Base-by-base conservation (phyloP, 2,113 vertebrate genomes). In the Barbus barbus region DNA sequence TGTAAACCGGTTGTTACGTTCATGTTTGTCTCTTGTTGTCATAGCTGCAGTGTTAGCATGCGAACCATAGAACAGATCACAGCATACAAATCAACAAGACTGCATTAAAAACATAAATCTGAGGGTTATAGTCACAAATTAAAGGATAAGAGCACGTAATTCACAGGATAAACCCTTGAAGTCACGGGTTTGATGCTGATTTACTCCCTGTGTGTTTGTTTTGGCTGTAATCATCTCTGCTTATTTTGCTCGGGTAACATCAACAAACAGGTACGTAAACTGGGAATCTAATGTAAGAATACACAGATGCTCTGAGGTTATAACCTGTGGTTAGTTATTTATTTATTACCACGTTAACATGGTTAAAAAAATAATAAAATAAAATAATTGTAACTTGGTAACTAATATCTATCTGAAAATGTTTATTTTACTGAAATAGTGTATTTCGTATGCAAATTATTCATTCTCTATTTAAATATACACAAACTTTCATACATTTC, bases 11-110 rank as follows among this genome's bases (percentile, higher is more conserved):
- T 36, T 36, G 36, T 36, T 6, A 36, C 36, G 36, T 69, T 24
- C 22, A 71, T 38, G 63, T 81, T 71, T 81, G 63, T 20, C 63
- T 67, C 67, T 75, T 77, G 88, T 89, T 84, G 88, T 73, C 73
- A 86, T 89, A 78, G 84, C 38, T 63, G 76, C 83, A 7, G 72
- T 51, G 83, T 86, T 65, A 69, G 71, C 79, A 75, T 69, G 24
- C 78, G 51, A 22, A 36, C 33, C 31, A 4, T 3, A 4, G 38
- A 41, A 56, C 74, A 31, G 78, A 82, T 63, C 2, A 69, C 12
- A 60, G 11, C 14, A 71, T 51, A 61, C 31, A 33, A n/a, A 16
- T 69, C 22, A 56, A 58, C 46, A 46, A 1, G 22, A 38, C 67
- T 75, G 67, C 53, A 26, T 56, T 18, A 53, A 53, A 63, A 53